Base-by-base conservation (phyloP, 2,888 invertebrate species). In the Camponotus fellah region DNA sequence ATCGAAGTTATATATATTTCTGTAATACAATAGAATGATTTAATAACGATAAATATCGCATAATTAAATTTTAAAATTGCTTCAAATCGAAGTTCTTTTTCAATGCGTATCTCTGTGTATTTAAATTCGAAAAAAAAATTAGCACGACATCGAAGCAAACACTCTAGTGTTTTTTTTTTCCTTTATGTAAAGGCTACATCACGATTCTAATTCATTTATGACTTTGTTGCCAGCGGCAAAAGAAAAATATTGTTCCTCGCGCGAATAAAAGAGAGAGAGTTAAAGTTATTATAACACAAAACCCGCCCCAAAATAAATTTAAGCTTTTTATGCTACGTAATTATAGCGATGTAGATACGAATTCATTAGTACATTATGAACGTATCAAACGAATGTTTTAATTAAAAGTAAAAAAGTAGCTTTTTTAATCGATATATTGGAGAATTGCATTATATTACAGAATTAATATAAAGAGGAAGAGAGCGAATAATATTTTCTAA, bases 241-340 rank as follows among this genome's bases (percentile, higher is more conserved):
- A 49, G 74, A 64, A 64, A 64, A 75, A 75, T 64, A 75, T 49
- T 64, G 3, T 49, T 64, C 34, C 64, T 64, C 3, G 12, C 21
- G 2, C 46, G 49, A 37, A 49, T n/a, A 64, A 64, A 75, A 75
- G 34, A n/a, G 46, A 37, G 37, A 37, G 37, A 6, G 6, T 21
- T 37, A 64, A 64, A 64, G 46, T 34, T 64, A 65, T 75, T 75
- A 32, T 10, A 17, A 1, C 34, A 46, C 14, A 46, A 65, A 76
- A 65, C 10, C 4, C 37, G 37, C 9, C n/a, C n/a, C n/a, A n/a
- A 8, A 53, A 76, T 46, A 26, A 53, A 10, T 76, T 49, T 37
- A 14, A 21, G 53, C 12, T 10, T 53, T 64, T n/a, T 46, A 37
- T 34, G 5, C 46, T 34, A 37, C 17, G 2, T 58, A 8, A 10